These are phyloP conservation scores for Hemibagrus wyckioides DNA, from an alignment of 2,113 vertebrate species.

Conservation along the genomic window DNA sequence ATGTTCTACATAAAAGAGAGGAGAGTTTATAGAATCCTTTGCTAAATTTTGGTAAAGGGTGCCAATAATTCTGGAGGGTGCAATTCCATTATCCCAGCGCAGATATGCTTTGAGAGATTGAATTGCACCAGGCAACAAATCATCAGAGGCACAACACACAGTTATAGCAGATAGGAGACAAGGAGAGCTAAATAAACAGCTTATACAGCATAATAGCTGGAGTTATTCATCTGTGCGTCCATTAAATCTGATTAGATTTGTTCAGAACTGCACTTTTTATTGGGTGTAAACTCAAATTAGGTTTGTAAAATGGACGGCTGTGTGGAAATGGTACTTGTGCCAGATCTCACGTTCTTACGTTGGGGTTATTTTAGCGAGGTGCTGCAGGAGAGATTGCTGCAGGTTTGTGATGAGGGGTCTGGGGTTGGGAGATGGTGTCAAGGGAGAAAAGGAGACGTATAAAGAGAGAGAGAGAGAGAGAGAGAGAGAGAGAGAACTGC, in stretches of 20 bases:
- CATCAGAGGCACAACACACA: background rate
- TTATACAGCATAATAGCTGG: background rate
- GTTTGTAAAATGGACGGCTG: conserved; percentile 1
- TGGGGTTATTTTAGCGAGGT: background rate
- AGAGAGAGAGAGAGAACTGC: background rate
- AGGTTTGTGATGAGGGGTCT: background rate
- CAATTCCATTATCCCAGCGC: background rate
- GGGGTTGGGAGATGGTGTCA: background rate
- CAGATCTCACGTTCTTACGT: background rate
- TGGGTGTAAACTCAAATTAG: background rate
- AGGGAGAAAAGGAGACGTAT: no score
- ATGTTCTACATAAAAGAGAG: no score
- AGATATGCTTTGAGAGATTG: background rate
- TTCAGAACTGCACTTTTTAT: background rate
- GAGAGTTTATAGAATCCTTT: background rate
- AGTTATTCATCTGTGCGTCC: background rate
- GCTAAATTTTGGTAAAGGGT: background rate
- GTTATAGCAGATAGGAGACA: background rate
- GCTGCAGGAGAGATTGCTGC: background rate
- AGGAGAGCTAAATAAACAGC: background rate
- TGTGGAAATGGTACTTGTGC: background rate
- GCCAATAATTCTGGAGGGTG: background rate
- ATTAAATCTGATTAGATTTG: background rate
- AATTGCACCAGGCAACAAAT: background rate
- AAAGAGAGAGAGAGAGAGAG: background rate